phyloP scores from a whole-genome alignment of 1,140 invertebrate species.

The Telenomus remus region DNA sequence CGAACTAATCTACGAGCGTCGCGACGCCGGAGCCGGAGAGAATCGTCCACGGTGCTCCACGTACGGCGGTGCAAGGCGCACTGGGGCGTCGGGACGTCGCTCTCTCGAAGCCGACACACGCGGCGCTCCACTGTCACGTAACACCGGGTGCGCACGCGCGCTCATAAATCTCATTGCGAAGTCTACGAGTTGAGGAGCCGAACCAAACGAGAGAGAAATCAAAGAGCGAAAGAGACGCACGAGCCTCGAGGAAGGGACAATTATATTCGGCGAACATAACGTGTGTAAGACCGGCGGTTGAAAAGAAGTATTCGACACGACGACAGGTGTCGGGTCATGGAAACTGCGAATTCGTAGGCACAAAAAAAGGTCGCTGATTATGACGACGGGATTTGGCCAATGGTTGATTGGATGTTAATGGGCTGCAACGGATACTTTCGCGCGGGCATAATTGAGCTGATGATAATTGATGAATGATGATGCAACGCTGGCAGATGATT shows the following conservation, averaged over 20 bases:
- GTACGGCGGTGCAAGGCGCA: slow-evolving; percentile 59
- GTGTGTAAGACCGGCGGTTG: slow-evolving; percentile 21
- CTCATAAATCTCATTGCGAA: slow-evolving; percentile 57
- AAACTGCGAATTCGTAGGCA: not conserved
- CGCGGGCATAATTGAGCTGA: not conserved
- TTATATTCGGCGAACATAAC: slow-evolving; percentile 21
- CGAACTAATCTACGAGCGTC: slow-evolving; percentile 57
- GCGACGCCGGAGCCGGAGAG: slow-evolving; percentile 22
- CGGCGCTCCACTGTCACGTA: slow-evolving; percentile 45
- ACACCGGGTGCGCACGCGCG: slow-evolving; percentile 48
- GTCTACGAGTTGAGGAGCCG: slow-evolving; percentile 36
- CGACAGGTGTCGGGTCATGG: slow-evolving; percentile 14
- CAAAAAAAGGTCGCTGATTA: not conserved
- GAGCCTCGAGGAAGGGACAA: slow-evolving; percentile 14
- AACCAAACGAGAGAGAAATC: not conserved
- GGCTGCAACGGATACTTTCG: not conserved
- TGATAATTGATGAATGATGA: not conserved
- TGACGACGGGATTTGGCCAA: not conserved
- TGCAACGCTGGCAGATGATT: too few species aligned
- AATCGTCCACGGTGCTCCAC: slow-evolving; percentile 20
- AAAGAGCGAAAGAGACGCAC: not conserved
- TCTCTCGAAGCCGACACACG: slow-evolving; percentile 37
- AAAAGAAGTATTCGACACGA: slow-evolving; percentile 22
- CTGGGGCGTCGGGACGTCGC: slow-evolving; percentile 54
- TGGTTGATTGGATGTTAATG: not conserved